A percentile compares a stretch with the other conserved stretches of the same genome.
Conservation (phyloP, 2,888 invertebrate genomes). For the Reticulitermes lucifugus region DNA sequence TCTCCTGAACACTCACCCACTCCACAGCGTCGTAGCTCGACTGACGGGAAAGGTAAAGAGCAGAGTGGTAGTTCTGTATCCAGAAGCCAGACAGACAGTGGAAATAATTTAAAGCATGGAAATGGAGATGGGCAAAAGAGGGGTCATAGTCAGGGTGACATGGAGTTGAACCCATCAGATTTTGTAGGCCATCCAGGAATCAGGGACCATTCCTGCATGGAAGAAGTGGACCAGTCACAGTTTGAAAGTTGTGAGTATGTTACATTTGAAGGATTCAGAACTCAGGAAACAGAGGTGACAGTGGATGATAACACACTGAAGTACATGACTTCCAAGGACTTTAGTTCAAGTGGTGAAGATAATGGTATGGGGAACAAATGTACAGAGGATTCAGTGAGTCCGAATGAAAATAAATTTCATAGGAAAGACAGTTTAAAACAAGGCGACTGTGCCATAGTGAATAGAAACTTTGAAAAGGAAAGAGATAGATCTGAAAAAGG, state of each 20-base stretch:
- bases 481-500: constrained; percentile 28
- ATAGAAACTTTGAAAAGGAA: constrained; percentile 12
- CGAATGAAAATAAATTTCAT: background rate
- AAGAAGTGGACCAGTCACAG: background rate
- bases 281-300: background rate
- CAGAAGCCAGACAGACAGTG: constrained; percentile 17
- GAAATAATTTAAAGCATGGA: constrained; percentile 32
- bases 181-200: background rate
- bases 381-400: background rate
- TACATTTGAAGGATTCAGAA: background rate
- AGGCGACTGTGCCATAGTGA: background rate
- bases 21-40: constrained; percentile 45
- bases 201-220: background rate
- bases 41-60: constrained; percentile 30
- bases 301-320: background rate
- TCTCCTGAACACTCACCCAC: constrained; percentile 48
- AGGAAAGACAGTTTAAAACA: background rate
- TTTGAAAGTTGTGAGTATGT: constrained; percentile 10
- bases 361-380: background rate
- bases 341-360: constrained; percentile 7
- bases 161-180: background rate
- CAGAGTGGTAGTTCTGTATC: constrained; percentile 23
- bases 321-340: background rate
- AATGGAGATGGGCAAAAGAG: constrained; percentile 32
- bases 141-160: constrained; percentile 29